Base-by-base conservation (phyloP, 2,797 vertebrate genomes). In the Australoheros facetus region DNA sequence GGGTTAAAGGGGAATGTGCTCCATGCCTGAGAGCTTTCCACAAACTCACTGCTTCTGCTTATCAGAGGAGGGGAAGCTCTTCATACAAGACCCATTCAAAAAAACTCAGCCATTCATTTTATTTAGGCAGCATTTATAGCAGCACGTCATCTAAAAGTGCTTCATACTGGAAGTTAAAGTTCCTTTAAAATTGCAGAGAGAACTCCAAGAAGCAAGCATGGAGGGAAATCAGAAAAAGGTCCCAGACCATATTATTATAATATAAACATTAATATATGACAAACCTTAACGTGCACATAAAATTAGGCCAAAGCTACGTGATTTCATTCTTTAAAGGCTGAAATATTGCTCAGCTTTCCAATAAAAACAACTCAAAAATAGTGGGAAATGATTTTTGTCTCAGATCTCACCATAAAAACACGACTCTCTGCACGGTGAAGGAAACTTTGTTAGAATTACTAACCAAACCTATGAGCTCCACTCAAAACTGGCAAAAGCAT, bases 1-100 rank as follows among this genome's bases (percentile, higher is more conserved):
- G 57, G 78, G 78, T 81, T 71, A 79, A 51, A 39, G 57, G 72
- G 45, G 32, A 34, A 19, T 1, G n/a, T 54, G 77, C 72, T 71
- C 56, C 13, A 30, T 56, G 71, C 21, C 64, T 17, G 3, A 6
- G 53, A 64, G 54, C 56, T 62, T 78, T 37, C 48, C 42, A 37
- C 19, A 21, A 1, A 59, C 42, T 48, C 5, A 6, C 14, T 30
- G 66, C 42, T 30, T 28, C 30, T 53, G 62, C 42, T 9, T 37
- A 16, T 4, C 37, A 56, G 30, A 58, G n/a, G n/a, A 39, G 14
- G 1, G 12, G 53, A 37, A 60, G n/a, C 19, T 6, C 58, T 37
- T 37, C 32, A 14, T 13, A 34, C 58, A 1, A 60, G 19, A 34
- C 37, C 11, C 37, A 39, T 45, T 45, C 42, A 37, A 13, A 60